A percentile compares a stretch with the other conserved stretches of the same genome.
These are phyloP conservation scores for Scomber scombrus DNA, from an alignment of 2,113 vertebrate species.

Conservation along the genomic window DNA sequence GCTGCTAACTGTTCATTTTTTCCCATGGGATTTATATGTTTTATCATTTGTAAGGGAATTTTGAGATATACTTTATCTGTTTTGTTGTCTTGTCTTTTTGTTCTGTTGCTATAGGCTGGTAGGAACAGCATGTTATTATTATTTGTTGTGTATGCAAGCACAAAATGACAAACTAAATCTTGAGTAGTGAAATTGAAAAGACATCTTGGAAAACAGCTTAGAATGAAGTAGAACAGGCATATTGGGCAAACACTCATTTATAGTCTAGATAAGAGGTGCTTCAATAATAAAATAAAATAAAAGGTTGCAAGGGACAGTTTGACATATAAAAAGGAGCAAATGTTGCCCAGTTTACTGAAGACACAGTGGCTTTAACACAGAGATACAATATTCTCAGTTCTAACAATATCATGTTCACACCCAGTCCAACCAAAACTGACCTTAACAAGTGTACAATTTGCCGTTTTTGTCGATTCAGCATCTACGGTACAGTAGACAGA, in stretches of 20 bases:
- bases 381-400: neutral
- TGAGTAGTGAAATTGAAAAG: constrained; percentile 23
- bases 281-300: constrained; percentile 6
- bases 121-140: too few relatives aligned
- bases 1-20: too few relatives aligned
- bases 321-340: neutral
- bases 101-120: too few relatives aligned
- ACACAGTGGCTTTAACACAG: neutral
- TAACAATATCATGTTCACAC: neutral
- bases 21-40: too few relatives aligned
- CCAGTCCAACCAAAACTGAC: neutral
- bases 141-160: too few relatives aligned
- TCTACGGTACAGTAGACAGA: constrained; percentile 17
- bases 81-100: too few relatives aligned
- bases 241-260: neutral
- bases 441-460: neutral
- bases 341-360: neutral
- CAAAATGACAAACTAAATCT: too few relatives aligned
- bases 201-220: constrained; percentile 23
- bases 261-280: neutral
- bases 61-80: too few relatives aligned
- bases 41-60: too few relatives aligned
- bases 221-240: neutral
- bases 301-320: neutral
- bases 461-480: constrained; percentile 49